A percentile compares a stretch with the other conserved stretches of the same genome.
Evolutionary conservation across 2,888 invertebrate species (phyloP).

Genomic region (Dryocosmus kuriphilus): DNA sequence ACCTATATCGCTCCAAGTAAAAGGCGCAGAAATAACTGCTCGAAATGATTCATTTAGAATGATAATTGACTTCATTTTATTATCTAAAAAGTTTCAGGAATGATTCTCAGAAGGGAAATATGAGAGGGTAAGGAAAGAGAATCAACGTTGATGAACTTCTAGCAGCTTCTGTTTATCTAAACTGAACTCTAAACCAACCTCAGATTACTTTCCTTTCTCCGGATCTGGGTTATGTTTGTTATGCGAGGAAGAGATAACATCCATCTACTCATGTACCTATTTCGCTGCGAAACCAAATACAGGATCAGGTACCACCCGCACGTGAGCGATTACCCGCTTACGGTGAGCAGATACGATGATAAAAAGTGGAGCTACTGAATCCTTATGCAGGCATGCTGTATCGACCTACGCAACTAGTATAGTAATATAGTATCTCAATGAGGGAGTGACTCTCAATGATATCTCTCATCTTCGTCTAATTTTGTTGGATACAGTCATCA

Average conservation of each 20-base stretch:
- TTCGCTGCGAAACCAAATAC: slow-evolving; percentile 51
- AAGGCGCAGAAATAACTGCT: neutral
- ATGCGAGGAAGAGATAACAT: slow-evolving; percentile 52
- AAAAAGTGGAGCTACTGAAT: slow-evolving; percentile 37
- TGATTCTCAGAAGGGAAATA: no score
- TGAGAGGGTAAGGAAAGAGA: no score
- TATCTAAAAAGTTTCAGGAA: neutral
- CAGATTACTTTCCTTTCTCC: slow-evolving; percentile 55
- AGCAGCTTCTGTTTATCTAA: slow-evolving; percentile 10
- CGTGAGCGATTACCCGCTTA: slow-evolving; percentile 47
- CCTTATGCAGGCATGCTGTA: slow-evolving; percentile 27
- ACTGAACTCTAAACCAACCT: slow-evolving; percentile 49
- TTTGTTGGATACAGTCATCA: slow-evolving; percentile 36
- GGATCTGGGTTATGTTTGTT: slow-evolving; percentile 55
- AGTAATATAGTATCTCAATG: slow-evolving; percentile 16
- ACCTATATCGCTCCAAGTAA: slow-evolving; percentile 8
- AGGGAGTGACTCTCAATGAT: slow-evolving; percentile 16
- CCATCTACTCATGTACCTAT: slow-evolving; percentile 48
- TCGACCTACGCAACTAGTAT: slow-evolving; percentile 35
- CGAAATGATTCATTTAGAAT: slow-evolving; percentile 14
- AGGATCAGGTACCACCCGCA: slow-evolving; percentile 53
- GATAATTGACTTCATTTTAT: neutral
- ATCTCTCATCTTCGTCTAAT: slow-evolving; percentile 34
- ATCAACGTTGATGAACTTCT: neutral
- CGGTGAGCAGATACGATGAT: slow-evolving; percentile 24